Evolutionary conservation across 1,140 invertebrate genomes (phyloP).

Genomic region (Megalonaias nervosa): DNA sequence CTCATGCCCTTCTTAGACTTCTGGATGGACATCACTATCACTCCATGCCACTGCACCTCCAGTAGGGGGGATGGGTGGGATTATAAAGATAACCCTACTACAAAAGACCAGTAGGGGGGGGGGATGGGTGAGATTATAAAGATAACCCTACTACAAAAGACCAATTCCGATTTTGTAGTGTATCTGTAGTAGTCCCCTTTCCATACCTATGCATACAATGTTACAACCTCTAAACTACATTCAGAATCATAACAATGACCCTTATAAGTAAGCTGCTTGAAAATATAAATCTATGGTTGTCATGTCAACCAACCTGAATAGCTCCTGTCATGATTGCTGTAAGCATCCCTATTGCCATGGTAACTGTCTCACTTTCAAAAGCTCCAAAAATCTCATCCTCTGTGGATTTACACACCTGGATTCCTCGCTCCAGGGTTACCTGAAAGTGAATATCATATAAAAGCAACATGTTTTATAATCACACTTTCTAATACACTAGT

Average conservation of each 20-base stretch:
- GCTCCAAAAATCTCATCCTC: constrained; percentile 47
- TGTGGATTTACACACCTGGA: constrained; percentile 51
- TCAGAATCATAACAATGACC: not conserved
- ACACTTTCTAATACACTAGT: not conserved
- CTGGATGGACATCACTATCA: too few relatives aligned
- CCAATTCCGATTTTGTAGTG: too few relatives aligned
- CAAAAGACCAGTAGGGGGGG: too few relatives aligned
- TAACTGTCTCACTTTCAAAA: constrained; percentile 66
- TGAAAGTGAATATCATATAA: constrained; percentile 32
- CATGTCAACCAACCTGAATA: constrained; percentile 42
- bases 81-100: too few relatives aligned
- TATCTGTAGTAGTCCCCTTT: too few relatives aligned
- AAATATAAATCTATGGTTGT: not conserved
- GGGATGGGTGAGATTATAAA: too few relatives aligned
- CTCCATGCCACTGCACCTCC: too few relatives aligned
- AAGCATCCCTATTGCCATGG: constrained; percentile 68
- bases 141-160: too few relatives aligned
- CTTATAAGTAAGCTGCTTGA: not conserved
- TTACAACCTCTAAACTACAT: too few relatives aligned
- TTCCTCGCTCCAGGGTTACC: constrained; percentile 62
- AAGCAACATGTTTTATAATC: not conserved
- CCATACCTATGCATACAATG: too few relatives aligned
- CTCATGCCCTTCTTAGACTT: too few relatives aligned
- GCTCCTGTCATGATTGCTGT: constrained; percentile 60
- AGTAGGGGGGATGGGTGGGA: too few relatives aligned